Evolutionary conservation across 1,140 invertebrate species (phyloP).

Genomic region (Anoplophora glabripennis): DNA sequence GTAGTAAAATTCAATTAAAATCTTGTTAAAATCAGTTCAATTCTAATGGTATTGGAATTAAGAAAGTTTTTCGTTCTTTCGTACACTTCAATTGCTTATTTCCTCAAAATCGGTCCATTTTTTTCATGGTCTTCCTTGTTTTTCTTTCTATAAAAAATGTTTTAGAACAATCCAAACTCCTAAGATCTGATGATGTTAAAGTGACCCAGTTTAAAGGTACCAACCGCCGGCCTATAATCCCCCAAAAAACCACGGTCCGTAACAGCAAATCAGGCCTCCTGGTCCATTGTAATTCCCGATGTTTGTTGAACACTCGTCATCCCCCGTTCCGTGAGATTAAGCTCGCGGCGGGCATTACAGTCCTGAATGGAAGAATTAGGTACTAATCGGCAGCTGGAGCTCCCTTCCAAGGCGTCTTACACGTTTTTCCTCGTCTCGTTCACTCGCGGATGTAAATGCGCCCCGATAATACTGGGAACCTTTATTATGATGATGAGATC

Average conservation of each 20-base stretch:
- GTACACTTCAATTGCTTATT: too few relatives aligned
- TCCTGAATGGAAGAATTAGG: slow-evolving; percentile 33
- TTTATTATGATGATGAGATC: slow-evolving; percentile 15
- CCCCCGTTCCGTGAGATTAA: slow-evolving; percentile 31
- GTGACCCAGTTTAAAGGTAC: too few relatives aligned
- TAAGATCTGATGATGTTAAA: too few relatives aligned
- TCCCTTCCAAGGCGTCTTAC: slow-evolving; percentile 13
- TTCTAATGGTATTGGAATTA: too few relatives aligned
- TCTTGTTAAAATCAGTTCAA: too few relatives aligned
- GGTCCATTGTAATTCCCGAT: slow-evolving; percentile 26
- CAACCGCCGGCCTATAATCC: too few relatives aligned
- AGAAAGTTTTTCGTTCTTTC: too few relatives aligned
- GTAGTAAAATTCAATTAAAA: too few relatives aligned
- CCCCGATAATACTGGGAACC: neutral
- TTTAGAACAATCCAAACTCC: too few relatives aligned
- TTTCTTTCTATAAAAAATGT: too few relatives aligned
- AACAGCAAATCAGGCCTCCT: neutral
- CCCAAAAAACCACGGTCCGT: neutral
- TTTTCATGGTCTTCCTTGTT: too few relatives aligned
- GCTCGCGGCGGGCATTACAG: slow-evolving; percentile 28
- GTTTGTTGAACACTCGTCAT: slow-evolving; percentile 29
- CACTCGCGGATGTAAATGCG: slow-evolving; percentile 3
- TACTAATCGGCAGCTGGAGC: slow-evolving; percentile 27
- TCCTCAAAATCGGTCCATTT: too few relatives aligned
- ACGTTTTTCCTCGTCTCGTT: slow-evolving; percentile 15